Base-by-base conservation (phyloP, 2,113 vertebrate genomes). In the Scatophagus argus region DNA sequence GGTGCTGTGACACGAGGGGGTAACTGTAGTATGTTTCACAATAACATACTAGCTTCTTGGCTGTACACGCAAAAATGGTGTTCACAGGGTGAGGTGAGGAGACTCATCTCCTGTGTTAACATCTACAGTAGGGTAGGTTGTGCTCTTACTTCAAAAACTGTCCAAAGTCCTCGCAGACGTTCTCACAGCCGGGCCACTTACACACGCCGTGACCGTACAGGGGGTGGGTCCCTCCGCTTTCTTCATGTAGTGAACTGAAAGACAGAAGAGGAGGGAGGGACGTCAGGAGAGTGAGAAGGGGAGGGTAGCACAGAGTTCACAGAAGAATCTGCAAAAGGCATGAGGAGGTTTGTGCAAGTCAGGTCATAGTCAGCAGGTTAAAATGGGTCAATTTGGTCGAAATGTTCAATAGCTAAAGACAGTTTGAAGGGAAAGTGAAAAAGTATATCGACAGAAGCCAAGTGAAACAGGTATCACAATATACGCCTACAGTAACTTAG, bases 131-230 rank as follows among this genome's bases (percentile, higher is more conserved):
- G n/a, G n/a, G n/a, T 1, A 21, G 34, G 47, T 31, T 21, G n/a
- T 17, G 73, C 46, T 96, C 98, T 92, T 98, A 99, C 98, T 99
- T 99, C 93, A 99, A 96, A 96, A 99, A 99, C 93, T 99, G 97
- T 95, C 98, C 97, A 89, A 99, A 99, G 95, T 99, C 98, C 93
- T 99, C 98, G 88, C 97, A 99, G 95, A 99, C 95, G 87, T 95
- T 99, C 96, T 99, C 98, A 89, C 98, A 99, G 93, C 98, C 98
- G 64, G 98, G 98, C 98, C 98, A 99, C 93, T 99, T 99, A 92
- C 98, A 99, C 91, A 99, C 98, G 77, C 98, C 98, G 84, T 99
- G 98, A 86, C 98, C 98, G 65, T 99, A 99, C 87, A 99, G 96
- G 72, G 97, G 97, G 93, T 99, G 98, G 84, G 96, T 97, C 74